Evolutionary conservation across 2,797 vertebrate species (phyloP), one percentile per base, ranked within the genome.

Genomic region (Neomorphus geoffroyi): DNA sequence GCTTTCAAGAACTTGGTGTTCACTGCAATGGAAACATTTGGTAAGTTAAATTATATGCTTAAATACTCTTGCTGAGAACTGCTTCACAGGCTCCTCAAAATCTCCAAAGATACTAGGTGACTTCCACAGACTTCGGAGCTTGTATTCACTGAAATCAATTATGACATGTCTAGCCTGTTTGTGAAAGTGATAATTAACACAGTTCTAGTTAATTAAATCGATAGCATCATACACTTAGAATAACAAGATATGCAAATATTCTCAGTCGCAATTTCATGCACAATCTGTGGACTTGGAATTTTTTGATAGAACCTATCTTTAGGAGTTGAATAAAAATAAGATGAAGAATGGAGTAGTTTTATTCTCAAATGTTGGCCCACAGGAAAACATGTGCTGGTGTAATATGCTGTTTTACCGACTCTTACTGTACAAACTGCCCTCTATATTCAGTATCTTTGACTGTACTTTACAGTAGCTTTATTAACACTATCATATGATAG

Each of bases 161-260:
- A 80, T 14, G 24, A 73, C 45, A 48, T 48, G 32, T 86, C 65
- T 92, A 88, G 80, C 27, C 72, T 80, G 90, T 96, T 91, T 86
- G 30, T 86, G 72, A 86, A 90, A 95, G 65, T 78, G 69, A 90
- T 90, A 83, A 92, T 90, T 95, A 94, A 54, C 79, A 58, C 19
- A 50, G 39, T 82, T 50, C 23, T 50, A 65, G 62, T 82, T 87
- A 94, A 94, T 92, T 87, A 85, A 91, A 91, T 91, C 2, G 4
- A 82, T 75, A 66, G 24, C 58, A 92, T 80, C 35, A 66, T 82
- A 43, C 35, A 91, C 90, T 91, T 96, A 80, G 80, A 92, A 88
- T 74, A 93, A 70, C 50, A 73, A 67, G 39, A 78, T 83, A 86
- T 90, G 80, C 69, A 93, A 96, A 93, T 91, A 93, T 64, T 73